Conservation (phyloP, 2,888 invertebrate genomes). For the Antitype chi region DNA sequence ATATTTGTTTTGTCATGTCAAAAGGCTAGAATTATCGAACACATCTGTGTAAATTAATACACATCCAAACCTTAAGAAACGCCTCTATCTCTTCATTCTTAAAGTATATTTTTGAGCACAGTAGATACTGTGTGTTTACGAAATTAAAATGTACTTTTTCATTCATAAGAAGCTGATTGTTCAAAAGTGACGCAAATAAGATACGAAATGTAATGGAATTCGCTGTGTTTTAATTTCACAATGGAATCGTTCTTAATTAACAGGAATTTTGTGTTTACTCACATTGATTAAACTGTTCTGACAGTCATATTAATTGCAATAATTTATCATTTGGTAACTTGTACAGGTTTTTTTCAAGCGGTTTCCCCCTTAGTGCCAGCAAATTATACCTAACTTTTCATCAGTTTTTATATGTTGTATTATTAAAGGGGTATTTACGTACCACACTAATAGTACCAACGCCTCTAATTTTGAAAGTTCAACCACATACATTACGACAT, state of each 20-base stretch:
- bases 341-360: slow-evolving; percentile 1
- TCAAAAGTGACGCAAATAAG: slow-evolving; percentile 53
- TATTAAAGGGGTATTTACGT: no score
- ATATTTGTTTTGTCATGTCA: slow-evolving; percentile 73
- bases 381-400: not conserved
- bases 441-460: no score
- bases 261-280: slow-evolving; percentile 20
- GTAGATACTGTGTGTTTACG: not conserved
- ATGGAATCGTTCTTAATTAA: slow-evolving; percentile 42
- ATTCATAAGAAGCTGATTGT: slow-evolving; percentile 55
- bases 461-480: no score
- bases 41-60: slow-evolving; percentile 80
- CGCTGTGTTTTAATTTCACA: slow-evolving; percentile 47
- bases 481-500: no score
- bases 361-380: not conserved
- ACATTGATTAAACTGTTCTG: slow-evolving; percentile 14
- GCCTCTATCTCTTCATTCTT: slow-evolving; percentile 7
- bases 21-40: slow-evolving; percentile 71
- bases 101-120: slow-evolving; percentile 27
- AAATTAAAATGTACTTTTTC: slow-evolving; percentile 49
- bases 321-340: slow-evolving; percentile 19
- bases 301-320: slow-evolving; percentile 29
- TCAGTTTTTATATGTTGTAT: not conserved
- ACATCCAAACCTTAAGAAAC: slow-evolving; percentile 31
- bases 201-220: slow-evolving; percentile 51